Evolutionary conservation across 2,113 vertebrate species (phyloP), one percentile per base, ranked within the genome.

Genomic region (Tautogolabrus adspersus): DNA sequence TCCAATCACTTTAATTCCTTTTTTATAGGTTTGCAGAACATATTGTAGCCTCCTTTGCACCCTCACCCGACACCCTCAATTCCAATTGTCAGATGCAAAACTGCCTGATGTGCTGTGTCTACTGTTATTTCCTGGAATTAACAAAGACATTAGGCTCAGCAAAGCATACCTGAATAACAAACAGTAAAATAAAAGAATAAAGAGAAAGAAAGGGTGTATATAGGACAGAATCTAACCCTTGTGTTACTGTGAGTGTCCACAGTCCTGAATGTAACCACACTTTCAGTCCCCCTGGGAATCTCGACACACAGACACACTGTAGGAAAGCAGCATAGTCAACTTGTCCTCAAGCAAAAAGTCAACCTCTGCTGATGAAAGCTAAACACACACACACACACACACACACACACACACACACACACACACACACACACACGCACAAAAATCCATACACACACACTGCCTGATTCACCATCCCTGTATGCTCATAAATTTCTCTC

Each of bases 291-390:
- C 58, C 23, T 15, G 82, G 72, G 82, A 84, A 40, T 40, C 40
- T 63, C 9, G 57, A 23, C 69, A 75, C 67, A 79, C 58, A 77
- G 49, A 79, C 69, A 77, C 58, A 55, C 86, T 81, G 56, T 59
- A 74, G 63, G 65, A 64, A 30, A 67, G 58, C 75, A 78, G 63
- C 26, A 54, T 56, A 81, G 49, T 63, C 59, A 87, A 76, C 62
- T 56, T 77, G 72, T 83, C 75, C 70, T 42, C 16, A 40, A 66
- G 65, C 77, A 60, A 79, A 68, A 67, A 82, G 64, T 78, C 76
- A 79, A 72, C 59, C 44, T 81, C 75, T 85, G 52, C 69, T 65
- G 81, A 87, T 87, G 77, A 79, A 82, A 83, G 62, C 79, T 75
- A 63, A 77, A 59, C 13, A 82, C 7, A 74, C 67, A 38, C 58